These are phyloP conservation scores for Felis catus DNA, from an alignment of 2,113 vertebrate species.

Conservation along the genomic window F.catus_Fca126_mat1.0 CM031426.1:31348501-31349000, in stretches of 20 bases:
- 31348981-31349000: too few relatives aligned
- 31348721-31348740: background rate
- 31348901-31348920: background rate
- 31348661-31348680: background rate
- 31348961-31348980: too few relatives aligned
- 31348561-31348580: background rate
- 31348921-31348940: too few relatives aligned
- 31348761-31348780: background rate
- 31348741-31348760: background rate
- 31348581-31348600: slow-evolving; percentile 3
- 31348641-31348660: background rate
- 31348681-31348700: background rate
- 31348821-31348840: background rate
- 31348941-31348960: too few relatives aligned
- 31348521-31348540: background rate
- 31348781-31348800: background rate
- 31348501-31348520: background rate
- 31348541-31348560: background rate
- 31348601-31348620: background rate
- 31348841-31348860: background rate
- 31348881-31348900: background rate
- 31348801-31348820: background rate
- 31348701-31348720: background rate
- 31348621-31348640: slow-evolving; percentile 20
- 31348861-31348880: background rate